Percentiles rank a stretch among this genome's conserved stretches.
Evolutionary conservation across 2,888 invertebrate genomes (phyloP).

Genomic region (Thereva unica): DNA sequence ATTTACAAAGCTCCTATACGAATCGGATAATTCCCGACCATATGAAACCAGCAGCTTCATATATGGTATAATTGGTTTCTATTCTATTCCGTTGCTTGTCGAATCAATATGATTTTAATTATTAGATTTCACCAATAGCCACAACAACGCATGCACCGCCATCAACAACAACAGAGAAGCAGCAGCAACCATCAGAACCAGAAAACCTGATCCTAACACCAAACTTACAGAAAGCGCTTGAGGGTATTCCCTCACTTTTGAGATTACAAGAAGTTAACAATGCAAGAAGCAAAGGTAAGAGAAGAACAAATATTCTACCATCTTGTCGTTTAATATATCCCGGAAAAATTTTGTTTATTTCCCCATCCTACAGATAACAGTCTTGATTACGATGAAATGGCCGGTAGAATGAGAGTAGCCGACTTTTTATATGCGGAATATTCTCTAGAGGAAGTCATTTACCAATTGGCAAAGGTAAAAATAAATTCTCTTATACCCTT

Average conservation of each 20-base stretch:
- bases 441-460: slow-evolving; percentile 77
- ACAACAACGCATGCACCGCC: slow-evolving; percentile 34
- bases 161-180: slow-evolving; percentile 36
- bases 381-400: slow-evolving; percentile 68
- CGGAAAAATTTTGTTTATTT: slow-evolving; percentile 17
- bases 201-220: slow-evolving; percentile 26
- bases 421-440: slow-evolving; percentile 76
- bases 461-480: slow-evolving; percentile 73
- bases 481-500: slow-evolving; percentile 4
- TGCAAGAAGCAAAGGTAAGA: slow-evolving; percentile 46
- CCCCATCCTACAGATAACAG: slow-evolving; percentile 45
- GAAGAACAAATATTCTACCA: neutral
- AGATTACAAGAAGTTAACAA: slow-evolving; percentile 53
- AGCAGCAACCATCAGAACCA: slow-evolving; percentile 7
- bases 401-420: slow-evolving; percentile 70
- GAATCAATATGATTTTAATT: neutral
- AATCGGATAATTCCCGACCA: slow-evolving; percentile 51
- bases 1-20: slow-evolving; percentile 63
- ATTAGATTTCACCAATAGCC: neutral
- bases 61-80: neutral
- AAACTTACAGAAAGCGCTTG: slow-evolving; percentile 48
- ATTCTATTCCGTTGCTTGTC: neutral
- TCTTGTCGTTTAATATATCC: slow-evolving; percentile 1
- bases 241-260: slow-evolving; percentile 53
- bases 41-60: slow-evolving; percentile 7